Evolutionary conservation across 2,797 vertebrate genomes (phyloP).

Genomic region (Capromys pilorides): DNA sequence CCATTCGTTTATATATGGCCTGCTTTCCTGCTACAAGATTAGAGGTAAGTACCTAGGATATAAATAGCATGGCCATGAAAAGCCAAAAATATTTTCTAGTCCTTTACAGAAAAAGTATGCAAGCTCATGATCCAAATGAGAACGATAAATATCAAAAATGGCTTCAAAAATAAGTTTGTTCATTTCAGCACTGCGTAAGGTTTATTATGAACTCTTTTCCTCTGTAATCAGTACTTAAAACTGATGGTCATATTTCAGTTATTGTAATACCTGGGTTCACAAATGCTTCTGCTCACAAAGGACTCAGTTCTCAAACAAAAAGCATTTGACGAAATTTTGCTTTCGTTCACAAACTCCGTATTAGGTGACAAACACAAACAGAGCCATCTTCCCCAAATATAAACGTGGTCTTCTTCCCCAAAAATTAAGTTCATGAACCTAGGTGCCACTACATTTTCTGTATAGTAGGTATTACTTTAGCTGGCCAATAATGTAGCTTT

Average conservation of each 20-base stretch:
- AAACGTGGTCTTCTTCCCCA: not conserved
- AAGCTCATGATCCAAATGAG: slow-evolving; percentile 28
- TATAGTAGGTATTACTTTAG: slow-evolving; percentile 34
- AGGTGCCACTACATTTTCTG: slow-evolving; percentile 27
- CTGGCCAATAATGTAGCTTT: slow-evolving; percentile 42
- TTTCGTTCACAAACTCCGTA: not conserved
- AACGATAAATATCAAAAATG: slow-evolving; percentile 40
- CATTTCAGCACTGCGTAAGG: slow-evolving; percentile 47
- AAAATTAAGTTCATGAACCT: not conserved
- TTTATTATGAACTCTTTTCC: slow-evolving; percentile 45
- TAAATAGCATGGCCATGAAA: not conserved
- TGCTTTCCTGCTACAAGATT: not conserved
- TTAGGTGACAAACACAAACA: not conserved
- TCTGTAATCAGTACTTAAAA: slow-evolving; percentile 54
- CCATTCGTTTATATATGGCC: not conserved
- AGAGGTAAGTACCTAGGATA: slow-evolving; percentile 4
- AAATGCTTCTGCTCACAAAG: not conserved
- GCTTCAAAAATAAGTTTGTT: slow-evolving; percentile 46
- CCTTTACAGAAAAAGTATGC: slow-evolving; percentile 29
- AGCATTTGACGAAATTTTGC: not conserved
- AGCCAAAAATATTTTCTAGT: slow-evolving; percentile 46
- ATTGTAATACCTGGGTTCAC: not conserved
- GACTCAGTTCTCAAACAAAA: not conserved
- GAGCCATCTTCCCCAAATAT: not conserved
- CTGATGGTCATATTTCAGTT: slow-evolving; percentile 37